Evolutionary conservation across 2,888 invertebrate species (phyloP).

Genomic region (Drosophila putrida): DNA sequence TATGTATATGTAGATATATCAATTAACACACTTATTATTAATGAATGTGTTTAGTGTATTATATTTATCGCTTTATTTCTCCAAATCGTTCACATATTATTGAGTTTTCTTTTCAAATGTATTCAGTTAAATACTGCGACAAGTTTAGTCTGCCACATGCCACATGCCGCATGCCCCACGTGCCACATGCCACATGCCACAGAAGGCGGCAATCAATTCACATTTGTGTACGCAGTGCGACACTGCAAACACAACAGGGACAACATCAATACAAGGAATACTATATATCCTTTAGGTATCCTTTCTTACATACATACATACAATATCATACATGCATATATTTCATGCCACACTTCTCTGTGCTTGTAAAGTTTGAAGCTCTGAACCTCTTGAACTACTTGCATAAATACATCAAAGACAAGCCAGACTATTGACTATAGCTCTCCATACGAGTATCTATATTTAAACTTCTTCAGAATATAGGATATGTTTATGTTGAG

Average conservation of each 20-base stretch:
- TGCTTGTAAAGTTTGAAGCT: background rate
- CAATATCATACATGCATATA: background rate
- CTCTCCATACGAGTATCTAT: too few species aligned
- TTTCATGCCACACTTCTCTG: background rate
- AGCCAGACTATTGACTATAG: background rate
- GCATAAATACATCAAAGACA: too few species aligned
- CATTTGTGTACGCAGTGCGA: slow-evolving; percentile 20
- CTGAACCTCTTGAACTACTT: background rate
- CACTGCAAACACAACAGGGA: slow-evolving; percentile 18
- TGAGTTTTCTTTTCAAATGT: slow-evolving; percentile 18
- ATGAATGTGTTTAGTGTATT: background rate
- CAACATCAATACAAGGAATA: background rate
- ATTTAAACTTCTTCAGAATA: too few species aligned
- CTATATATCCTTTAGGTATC: background rate
- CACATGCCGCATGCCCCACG: slow-evolving; percentile 18
- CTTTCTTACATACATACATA: background rate
- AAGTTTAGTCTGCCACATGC: slow-evolving; percentile 20
- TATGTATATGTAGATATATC: background rate
- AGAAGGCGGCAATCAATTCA: slow-evolving; percentile 27
- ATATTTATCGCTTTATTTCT: background rate
- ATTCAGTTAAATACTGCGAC: slow-evolving; percentile 4
- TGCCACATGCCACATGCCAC: slow-evolving; percentile 27
- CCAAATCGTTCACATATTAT: background rate
- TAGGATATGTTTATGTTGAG: too few species aligned
- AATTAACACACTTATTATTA: background rate